Base-by-base conservation (phyloP, 2,113 vertebrate genomes). In the Ochotona princeps region DNA sequence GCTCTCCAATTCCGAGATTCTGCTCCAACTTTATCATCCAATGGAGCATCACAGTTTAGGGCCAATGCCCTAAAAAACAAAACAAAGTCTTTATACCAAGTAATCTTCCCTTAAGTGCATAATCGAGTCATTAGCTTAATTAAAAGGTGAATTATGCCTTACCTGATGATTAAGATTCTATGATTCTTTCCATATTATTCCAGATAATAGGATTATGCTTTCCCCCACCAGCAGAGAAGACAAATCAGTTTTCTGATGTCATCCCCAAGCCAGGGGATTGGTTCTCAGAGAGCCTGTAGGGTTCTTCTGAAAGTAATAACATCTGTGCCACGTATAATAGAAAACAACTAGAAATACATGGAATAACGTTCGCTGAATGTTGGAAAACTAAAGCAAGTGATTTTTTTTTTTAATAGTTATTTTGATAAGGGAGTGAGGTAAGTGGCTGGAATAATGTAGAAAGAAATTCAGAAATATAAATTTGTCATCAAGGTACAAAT, bases 1-100 rank as follows among this genome's bases (percentile, higher is more conserved):
- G 99, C 99, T 96, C 99, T 98, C 99, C 99, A 99, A 83, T 99
- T 99, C 96, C 98, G 99, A 83, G 99, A 99, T 96, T 99, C 99
- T 51, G 99, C 99, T 96, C 99, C 99, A 83, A 99, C 98, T 98
- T 99, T 99, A 97, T 99, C 99, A 97, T 99, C 99, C 97, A 99
- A 95, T 54, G 99, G 98, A 65, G 99, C 99, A 95, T 99, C 99
- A 86, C 99, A 99, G 98, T 99, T 99, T 97, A 99, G 98, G 85
- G 99, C 99, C 98, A 99, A 96, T n/a, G 99, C 99, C 98, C 99
- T 99, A 97, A 75, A 97, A 96, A 54, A 96, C 60, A 98, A 97
- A 97, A 87, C 73, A 90, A 95, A 96, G 89, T 91, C 93, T 95
- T 97, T 91, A 97, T 97, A 94, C 95, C 85, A 95, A 63, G 92